These are phyloP conservation scores for Leptinotarsa haldemani DNA, from an alignment of 2,888 invertebrate species.

Conservation along the genomic window DNA sequence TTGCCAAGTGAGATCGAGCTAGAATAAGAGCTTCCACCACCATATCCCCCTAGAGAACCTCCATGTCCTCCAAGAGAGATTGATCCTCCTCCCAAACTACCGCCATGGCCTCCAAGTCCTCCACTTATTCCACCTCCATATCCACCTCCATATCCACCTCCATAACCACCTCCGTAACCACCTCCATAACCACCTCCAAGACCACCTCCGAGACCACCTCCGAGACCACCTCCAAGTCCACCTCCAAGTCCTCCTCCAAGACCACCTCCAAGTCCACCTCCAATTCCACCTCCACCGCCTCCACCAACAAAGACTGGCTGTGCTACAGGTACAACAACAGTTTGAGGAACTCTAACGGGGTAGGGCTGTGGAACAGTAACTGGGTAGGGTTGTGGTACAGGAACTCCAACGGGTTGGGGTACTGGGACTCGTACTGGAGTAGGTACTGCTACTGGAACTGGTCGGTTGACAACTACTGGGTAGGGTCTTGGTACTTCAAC, in stretches of 20 bases:
- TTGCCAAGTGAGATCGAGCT: conserved; percentile 41
- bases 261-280: conserved; percentile 44
- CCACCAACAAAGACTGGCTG: conserved; percentile 52
- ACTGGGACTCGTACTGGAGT: conserved; percentile 67
- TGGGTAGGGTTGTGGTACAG: conserved; percentile 69
- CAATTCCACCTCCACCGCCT: conserved; percentile 47
- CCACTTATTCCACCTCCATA: conserved; percentile 44
- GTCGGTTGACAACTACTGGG: conserved; percentile 54
- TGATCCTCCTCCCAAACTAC: conserved; percentile 40
- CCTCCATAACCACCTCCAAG: conserved; percentile 43
- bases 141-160: conserved; percentile 39
- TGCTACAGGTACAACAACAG: conserved; percentile 54
- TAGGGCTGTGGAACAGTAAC: conserved; percentile 70
- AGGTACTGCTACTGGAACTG: conserved; percentile 60
- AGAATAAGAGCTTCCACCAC: conserved; percentile 32
- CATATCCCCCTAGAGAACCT: conserved; percentile 32
- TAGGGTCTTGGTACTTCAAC: conserved; percentile 52
- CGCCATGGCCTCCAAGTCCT: conserved; percentile 43
- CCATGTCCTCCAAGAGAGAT: conserved; percentile 33
- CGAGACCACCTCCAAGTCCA: conserved; percentile 38
- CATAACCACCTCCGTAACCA: conserved; percentile 39
- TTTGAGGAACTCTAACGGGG: conserved; percentile 60
- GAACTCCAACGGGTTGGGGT: conserved; percentile 65
- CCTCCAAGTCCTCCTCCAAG: conserved; percentile 44
- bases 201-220: conserved; percentile 43